Evolutionary conservation across 2,113 vertebrate species (phyloP), one percentile per base, ranked within the genome.

Genomic region (Mesoclemmys tuberculata): DNA sequence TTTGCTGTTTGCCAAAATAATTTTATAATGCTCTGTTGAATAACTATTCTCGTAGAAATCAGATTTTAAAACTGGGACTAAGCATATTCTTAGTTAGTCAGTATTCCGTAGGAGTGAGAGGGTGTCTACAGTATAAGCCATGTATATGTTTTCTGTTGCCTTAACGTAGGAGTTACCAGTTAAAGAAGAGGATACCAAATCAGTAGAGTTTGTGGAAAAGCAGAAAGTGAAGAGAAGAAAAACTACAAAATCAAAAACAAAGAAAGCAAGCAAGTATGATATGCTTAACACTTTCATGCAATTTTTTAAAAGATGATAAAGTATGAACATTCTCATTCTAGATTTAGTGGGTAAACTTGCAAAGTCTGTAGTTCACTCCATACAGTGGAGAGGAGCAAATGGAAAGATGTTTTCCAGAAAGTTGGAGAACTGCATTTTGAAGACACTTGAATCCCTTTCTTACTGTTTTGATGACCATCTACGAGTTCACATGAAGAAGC

Each of bases 231-330:
- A 96, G 95, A 96, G 94, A 95, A 89, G 85, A 16, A 96, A 94
- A 97, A 82, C 96, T 88, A 35, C 96, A 83, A 96, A 94, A 85
- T 88, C 96, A 44, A 97, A 96, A 96, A 27, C 49, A 58, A 98
- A 95, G 86, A 91, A 96, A 93, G n/a, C 90, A 71, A 98, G 89
- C 95, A 98, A 93, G 98, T 98, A 98, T 44, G 94, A 56, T 61
- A 78, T 58, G 68, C 1, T 49, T 55, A 68, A 56, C 2, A 24
- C 6, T 85, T 71, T 10, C 0, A 14, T 54, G 10, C 14, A 11
- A 68, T 90, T 54, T 54, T 91, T 89, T 55, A 56, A n/a, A 19
- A 18, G 22, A 44, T 11, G n/a, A 41, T 75, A 13, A 77, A 77
- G 41, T 44, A 24, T 41, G 27, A 27, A 46, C 6, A 26, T 77